Percentiles rank a stretch among this genome's conserved stretches.
Evolutionary conservation across 1,140 invertebrate genomes (phyloP).

Genomic region (Magallana ariakensis): DNA sequence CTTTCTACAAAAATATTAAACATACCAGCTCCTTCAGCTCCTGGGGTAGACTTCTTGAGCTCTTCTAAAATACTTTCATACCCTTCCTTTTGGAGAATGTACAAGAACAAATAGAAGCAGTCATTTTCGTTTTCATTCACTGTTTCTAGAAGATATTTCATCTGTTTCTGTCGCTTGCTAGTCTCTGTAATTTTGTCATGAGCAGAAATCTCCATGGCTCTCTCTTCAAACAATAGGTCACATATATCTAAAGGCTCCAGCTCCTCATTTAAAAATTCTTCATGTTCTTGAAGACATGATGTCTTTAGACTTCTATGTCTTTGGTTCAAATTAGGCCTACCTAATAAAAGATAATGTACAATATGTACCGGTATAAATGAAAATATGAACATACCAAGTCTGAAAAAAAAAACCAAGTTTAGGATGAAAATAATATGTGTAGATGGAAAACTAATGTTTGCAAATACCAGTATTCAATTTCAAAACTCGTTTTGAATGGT

Average conservation of each 20-base stretch:
- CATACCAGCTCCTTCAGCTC: not conserved
- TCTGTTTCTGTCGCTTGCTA: not conserved
- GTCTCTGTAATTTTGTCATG: constrained; percentile 17
- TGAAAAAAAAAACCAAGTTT: too few species aligned
- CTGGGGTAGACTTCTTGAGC: not conserved
- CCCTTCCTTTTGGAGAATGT: not conserved
- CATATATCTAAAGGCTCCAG: not conserved
- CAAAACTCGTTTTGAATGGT: too few species aligned
- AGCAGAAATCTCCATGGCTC: not conserved
- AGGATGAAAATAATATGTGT: too few species aligned
- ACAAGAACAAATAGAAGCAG: not conserved
- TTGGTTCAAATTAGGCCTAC: not conserved
- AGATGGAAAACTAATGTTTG: too few species aligned
- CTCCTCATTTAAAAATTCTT: not conserved
- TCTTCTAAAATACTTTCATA: not conserved
- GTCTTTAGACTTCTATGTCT: not conserved
- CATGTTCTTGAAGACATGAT: not conserved
- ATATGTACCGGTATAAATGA: too few species aligned
- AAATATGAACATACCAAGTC: too few species aligned
- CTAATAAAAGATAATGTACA: not conserved
- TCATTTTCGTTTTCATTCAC: not conserved
- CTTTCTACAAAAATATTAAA: not conserved
- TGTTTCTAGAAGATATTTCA: not conserved
- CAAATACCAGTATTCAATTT: too few species aligned
- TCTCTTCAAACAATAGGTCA: constrained; percentile 19